Evolutionary conservation across 2,113 vertebrate species (phyloP).

Genomic region (Microtus oregoni): DNA sequence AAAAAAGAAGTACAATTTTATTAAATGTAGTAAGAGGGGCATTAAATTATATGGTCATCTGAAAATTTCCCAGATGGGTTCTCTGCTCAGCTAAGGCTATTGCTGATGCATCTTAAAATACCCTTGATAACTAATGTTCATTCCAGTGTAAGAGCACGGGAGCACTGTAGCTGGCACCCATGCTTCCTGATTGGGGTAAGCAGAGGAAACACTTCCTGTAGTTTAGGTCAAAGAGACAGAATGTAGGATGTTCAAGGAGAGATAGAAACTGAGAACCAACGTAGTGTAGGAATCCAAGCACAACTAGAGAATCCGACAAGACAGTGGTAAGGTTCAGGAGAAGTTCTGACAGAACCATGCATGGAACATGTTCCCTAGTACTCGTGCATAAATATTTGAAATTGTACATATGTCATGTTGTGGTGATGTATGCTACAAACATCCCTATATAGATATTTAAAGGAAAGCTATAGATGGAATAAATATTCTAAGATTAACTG

Average conservation of each 20-base stretch:
- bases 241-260: constrained; percentile 44
- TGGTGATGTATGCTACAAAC: constrained; percentile 23
- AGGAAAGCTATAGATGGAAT: constrained; percentile 28
- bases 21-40: constrained; percentile 45
- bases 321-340: constrained; percentile 42
- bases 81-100: constrained; percentile 44
- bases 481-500: constrained; percentile 37
- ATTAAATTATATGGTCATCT: constrained; percentile 57
- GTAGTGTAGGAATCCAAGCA: not conserved
- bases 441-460: constrained; percentile 16
- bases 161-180: not conserved
- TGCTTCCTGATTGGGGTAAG: not conserved
- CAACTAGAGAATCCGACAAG: constrained; percentile 1
- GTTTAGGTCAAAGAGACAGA: constrained; percentile 28
- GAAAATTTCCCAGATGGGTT: constrained; percentile 37
- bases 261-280: constrained; percentile 40
- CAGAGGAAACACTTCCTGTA: constrained; percentile 25
- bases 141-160: not conserved
- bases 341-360: not conserved
- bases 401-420: not conserved
- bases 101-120: constrained; percentile 49
- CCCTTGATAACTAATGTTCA: constrained; percentile 44
- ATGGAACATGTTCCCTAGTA: not conserved
- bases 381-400: constrained; percentile 37
- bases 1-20: constrained; percentile 68